phyloP scores from a whole-genome alignment of 2,113 vertebrate species.

The Melospiza georgiana region DNA sequence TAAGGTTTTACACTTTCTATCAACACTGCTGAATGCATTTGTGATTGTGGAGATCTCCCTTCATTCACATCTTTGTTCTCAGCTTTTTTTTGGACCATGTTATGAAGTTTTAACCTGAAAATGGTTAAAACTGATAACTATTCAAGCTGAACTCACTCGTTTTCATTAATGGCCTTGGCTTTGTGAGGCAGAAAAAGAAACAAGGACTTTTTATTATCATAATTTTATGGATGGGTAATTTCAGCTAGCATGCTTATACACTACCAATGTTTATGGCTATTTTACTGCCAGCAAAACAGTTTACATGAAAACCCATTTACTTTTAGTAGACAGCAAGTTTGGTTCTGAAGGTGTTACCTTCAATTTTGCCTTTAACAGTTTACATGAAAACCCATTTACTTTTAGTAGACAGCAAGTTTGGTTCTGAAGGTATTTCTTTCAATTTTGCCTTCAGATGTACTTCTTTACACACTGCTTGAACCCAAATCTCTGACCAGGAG shows the following conservation, averaged over 20 bases:
- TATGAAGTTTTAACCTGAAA: not conserved
- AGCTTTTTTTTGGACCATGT: not conserved
- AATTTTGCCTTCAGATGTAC: not conserved
- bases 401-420: not conserved
- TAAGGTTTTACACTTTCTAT: not conserved
- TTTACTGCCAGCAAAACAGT: not conserved
- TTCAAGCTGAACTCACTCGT: not conserved
- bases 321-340: not conserved
- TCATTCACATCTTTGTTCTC: not conserved
- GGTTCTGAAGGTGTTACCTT: not conserved
- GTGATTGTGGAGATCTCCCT: not conserved
- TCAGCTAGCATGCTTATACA: not conserved
- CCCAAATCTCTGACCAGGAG: not conserved
- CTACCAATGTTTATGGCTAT: not conserved
- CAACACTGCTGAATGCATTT: not conserved
- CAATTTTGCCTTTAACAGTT: not conserved
- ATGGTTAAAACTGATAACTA: not conserved
- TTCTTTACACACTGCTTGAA: not conserved
- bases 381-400: not conserved
- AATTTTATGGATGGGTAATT: not conserved
- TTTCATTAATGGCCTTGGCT: not conserved
- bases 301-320: not conserved
- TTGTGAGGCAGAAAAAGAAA: not conserved
- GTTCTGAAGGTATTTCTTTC: not conserved
- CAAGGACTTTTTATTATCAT: not conserved